Conservation (phyloP, 1,140 invertebrate genomes). For the Mizuhopecten yessoensis region DNA sequence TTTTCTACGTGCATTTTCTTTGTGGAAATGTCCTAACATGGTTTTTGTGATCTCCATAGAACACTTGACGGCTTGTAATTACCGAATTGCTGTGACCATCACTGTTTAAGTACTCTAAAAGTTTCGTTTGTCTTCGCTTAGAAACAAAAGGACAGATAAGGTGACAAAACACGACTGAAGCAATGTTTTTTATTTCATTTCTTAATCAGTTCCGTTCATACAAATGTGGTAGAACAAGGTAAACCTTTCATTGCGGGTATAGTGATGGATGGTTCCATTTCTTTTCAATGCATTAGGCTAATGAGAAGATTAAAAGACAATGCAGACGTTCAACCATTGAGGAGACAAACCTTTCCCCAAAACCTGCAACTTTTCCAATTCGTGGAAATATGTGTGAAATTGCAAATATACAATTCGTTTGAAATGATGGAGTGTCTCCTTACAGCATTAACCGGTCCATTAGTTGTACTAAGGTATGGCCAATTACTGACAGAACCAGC, state of each 20-base stretch:
- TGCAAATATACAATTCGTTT: slow-evolving; percentile 23
- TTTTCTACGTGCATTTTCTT: too few species aligned
- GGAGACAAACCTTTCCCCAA: neutral
- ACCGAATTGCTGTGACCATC: neutral
- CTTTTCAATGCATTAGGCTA: too few species aligned
- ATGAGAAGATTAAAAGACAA: neutral
- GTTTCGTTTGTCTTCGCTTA: neutral
- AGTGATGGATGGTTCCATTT: neutral
- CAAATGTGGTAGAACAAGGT: neutral
- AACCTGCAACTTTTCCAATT: neutral
- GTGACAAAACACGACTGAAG: neutral
- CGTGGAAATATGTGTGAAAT: neutral
- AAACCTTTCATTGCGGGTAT: neutral
- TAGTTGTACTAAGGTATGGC: neutral
- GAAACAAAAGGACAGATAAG: neutral
- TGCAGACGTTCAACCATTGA: neutral
- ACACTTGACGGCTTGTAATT: neutral
- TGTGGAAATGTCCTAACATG: too few species aligned
- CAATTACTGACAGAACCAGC: neutral
- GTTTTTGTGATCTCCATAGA: neutral
- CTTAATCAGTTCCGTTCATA: neutral
- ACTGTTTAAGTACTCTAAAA: neutral
- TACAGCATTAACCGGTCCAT: neutral
- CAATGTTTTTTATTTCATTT: neutral
- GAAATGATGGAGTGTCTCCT: neutral